Conservation (phyloP, 2,113 vertebrate species). For the Illadopsis cleaveri region DNA sequence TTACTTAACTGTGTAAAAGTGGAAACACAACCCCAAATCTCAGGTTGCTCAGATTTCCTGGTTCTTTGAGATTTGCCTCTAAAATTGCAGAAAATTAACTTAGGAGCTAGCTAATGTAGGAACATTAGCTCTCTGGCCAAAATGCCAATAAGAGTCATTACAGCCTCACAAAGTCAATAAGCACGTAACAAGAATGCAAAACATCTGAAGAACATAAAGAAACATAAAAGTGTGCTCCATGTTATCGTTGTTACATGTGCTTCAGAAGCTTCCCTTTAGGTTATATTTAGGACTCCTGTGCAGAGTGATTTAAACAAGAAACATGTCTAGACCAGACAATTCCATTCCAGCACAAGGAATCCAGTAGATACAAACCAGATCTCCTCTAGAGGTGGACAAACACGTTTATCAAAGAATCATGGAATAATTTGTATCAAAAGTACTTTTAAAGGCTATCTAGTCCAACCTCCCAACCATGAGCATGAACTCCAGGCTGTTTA, state of each 20-base stretch:
- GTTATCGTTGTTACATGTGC: neutral
- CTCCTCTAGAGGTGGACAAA: neutral
- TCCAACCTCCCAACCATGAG: neutral
- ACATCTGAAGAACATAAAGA: neutral
- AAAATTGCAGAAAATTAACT: neutral
- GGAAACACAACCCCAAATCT: neutral
- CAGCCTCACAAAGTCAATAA: neutral
- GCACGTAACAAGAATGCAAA: neutral
- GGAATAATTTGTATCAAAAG: neutral
- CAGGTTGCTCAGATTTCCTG: neutral
- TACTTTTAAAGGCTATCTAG: neutral
- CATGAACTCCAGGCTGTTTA: neutral
- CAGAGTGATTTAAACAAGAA: neutral
- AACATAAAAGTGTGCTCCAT: neutral
- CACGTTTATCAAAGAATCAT: neutral
- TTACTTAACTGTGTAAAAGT: neutral
- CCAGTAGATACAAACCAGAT: neutral
- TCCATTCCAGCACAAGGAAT: neutral
- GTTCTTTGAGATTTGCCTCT: neutral
- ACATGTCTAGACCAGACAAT: accelerated
- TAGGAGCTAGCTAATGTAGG: neutral
- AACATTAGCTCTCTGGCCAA: neutral
- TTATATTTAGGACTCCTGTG: neutral
- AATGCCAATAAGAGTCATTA: neutral
- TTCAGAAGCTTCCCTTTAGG: neutral